These are phyloP conservation scores for Neelides folsomi DNA, from an alignment of 2,888 invertebrate species.

Conservation along the genomic window DNA sequence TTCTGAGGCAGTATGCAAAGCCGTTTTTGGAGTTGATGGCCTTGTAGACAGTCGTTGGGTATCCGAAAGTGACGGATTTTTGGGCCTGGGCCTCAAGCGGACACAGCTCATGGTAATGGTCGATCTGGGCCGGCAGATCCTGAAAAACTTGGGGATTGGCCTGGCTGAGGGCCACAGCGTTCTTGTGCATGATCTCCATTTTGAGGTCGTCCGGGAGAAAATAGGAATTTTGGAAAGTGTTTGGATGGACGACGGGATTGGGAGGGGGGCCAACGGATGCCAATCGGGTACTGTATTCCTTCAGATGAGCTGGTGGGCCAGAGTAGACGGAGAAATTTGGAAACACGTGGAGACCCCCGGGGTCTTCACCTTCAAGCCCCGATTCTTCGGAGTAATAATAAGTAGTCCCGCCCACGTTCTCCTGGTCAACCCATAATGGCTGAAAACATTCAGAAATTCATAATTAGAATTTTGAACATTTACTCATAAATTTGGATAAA, in stretches of 20 bases:
- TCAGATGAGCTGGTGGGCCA: slow-evolving; percentile 49
- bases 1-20: slow-evolving; percentile 66
- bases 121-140: slow-evolving; percentile 74
- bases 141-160: slow-evolving; percentile 54
- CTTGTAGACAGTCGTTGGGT: slow-evolving; percentile 75
- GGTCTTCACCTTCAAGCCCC: slow-evolving; percentile 27
- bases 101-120: slow-evolving; percentile 74
- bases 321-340: slow-evolving; percentile 50
- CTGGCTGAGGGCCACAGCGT: slow-evolving; percentile 58
- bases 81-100: slow-evolving; percentile 59
- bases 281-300: slow-evolving; percentile 38
- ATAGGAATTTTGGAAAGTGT: slow-evolving; percentile 47
- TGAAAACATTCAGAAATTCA: background rate
- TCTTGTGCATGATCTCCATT: slow-evolving; percentile 59
- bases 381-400: slow-evolving; percentile 59
- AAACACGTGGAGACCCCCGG: slow-evolving; percentile 20
- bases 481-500: no score
- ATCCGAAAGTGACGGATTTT: slow-evolving; percentile 57
- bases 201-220: slow-evolving; percentile 75
- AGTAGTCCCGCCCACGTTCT: slow-evolving; percentile 86
- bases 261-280: slow-evolving; percentile 27
- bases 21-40: slow-evolving; percentile 78
- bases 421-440: slow-evolving; percentile 42
- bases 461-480: no score
- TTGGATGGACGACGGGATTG: slow-evolving; percentile 27